Evolutionary conservation across 2,797 vertebrate genomes (phyloP), one percentile per base, ranked within the genome.

Genomic region (Xyrichtys novacula): DNA sequence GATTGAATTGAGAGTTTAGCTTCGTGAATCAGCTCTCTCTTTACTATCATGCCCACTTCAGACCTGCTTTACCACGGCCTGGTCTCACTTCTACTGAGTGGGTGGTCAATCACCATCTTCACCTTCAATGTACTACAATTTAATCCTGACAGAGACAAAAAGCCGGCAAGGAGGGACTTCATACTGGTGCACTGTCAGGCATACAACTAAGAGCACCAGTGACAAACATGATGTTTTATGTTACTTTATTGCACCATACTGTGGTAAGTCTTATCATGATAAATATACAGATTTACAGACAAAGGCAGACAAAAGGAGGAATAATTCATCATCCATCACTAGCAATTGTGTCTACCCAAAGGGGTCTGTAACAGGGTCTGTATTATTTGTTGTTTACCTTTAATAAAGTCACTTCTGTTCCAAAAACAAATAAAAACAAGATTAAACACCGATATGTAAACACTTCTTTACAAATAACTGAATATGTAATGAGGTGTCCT

Each of bases 11-110:
- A 49, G 48, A 44, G 42, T 65, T 44, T 20, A 25, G 38, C 38
- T 78, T 48, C 31, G 54, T 72, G 76, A 70, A 40, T 72, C 42
- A 61, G 71, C 32, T 32, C 39, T 54, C 49, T 63, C 50, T 71
- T 34, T 52, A 16, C 50, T 32, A 39, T 54, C 20, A 15, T 7
- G n/a, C 28, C 28, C 50, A 53, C 2, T 20, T 16, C 57, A 53
- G 48, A 20, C n/a, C 44, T 17, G 25, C 29, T 70, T 62, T 34
- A 43, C 31, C 3, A 2, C 47, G 31, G 36, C 38, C 48, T 71
- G 49, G 16, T 22, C 32, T 31, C 12, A 19, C 31, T 46, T 58
- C 34, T 52, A 36, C 26, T n/a, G 43, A 72, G 17, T 8, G n/a
- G 11, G 23, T 57, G 60, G 15, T 65, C 39, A 50, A 19, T 52